Evolutionary conservation across 1,140 invertebrate species (phyloP).

Genomic region (Bombus vancouverensis): DNA sequence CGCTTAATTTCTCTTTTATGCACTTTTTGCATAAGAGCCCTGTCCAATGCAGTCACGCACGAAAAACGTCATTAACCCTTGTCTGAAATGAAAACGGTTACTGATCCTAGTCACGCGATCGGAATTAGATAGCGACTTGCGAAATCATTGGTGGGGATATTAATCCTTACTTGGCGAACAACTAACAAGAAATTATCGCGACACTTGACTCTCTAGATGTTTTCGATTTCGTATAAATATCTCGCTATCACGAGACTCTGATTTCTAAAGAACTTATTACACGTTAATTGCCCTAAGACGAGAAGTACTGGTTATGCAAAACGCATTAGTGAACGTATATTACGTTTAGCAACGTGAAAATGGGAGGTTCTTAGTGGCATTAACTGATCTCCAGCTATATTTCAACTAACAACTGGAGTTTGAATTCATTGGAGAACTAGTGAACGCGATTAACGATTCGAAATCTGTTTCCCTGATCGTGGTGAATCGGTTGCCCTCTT

Average conservation of each 20-base stretch:
- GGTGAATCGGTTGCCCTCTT: neutral
- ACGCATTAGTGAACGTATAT: neutral
- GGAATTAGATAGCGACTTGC: slow-evolving; percentile 10
- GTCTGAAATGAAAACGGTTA: slow-evolving; percentile 6
- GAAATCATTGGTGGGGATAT: neutral
- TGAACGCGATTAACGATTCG: neutral
- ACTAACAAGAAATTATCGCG: neutral
- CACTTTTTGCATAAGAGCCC: neutral
- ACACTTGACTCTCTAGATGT: neutral
- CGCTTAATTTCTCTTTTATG: neutral
- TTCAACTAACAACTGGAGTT: neutral
- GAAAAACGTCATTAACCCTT: slow-evolving; percentile 4
- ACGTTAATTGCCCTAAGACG: neutral
- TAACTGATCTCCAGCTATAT: too few species aligned
- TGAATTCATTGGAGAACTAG: slow-evolving; percentile 26
- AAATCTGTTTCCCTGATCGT: neutral
- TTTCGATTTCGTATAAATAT: too few species aligned
- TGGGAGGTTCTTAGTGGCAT: neutral
- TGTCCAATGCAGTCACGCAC: neutral
- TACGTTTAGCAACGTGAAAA: slow-evolving; percentile 37
- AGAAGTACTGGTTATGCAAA: slow-evolving; percentile 33
- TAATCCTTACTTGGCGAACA: neutral
- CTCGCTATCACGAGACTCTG: too few species aligned
- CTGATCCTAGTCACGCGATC: slow-evolving; percentile 24
- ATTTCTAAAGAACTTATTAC: neutral